Evolutionary conservation across 2,888 invertebrate genomes (phyloP).

Genomic region (Adelognathus sp.): DNA sequence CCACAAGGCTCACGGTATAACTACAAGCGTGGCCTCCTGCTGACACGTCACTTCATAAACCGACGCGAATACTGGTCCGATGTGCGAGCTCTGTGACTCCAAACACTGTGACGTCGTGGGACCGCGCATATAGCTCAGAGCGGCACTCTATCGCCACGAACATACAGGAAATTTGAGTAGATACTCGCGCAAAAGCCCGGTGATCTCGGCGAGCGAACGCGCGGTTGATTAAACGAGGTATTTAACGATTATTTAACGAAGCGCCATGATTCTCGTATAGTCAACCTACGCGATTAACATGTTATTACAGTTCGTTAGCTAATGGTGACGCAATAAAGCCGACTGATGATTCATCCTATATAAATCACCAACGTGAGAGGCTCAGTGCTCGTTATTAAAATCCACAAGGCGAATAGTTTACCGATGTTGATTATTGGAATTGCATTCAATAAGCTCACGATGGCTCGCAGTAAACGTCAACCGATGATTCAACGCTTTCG

Average conservation of each 20-base stretch:
- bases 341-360: conserved; percentile 27
- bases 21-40: neutral
- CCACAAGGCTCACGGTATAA: conserved; percentile 34
- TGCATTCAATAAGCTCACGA: conserved; percentile 13
- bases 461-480: neutral
- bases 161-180: conserved; percentile 52
- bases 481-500: neutral
- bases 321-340: conserved; percentile 25
- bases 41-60: conserved; percentile 34
- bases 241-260: conserved; percentile 47
- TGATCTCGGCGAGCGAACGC: conserved; percentile 10
- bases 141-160: conserved; percentile 26
- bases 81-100: neutral
- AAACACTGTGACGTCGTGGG: neutral
- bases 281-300: conserved; percentile 9
- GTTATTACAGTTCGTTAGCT: conserved; percentile 37
- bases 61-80: neutral
- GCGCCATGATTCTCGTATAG: neutral
- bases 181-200: conserved; percentile 2
- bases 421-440: neutral
- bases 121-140: neutral
- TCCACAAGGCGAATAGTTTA: neutral
- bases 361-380: neutral
- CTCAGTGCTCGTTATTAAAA: conserved; percentile 9
- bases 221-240: conserved; percentile 53